Base-by-base conservation (phyloP, 1,140 invertebrate genomes). In the Megalonaias nervosa region DNA sequence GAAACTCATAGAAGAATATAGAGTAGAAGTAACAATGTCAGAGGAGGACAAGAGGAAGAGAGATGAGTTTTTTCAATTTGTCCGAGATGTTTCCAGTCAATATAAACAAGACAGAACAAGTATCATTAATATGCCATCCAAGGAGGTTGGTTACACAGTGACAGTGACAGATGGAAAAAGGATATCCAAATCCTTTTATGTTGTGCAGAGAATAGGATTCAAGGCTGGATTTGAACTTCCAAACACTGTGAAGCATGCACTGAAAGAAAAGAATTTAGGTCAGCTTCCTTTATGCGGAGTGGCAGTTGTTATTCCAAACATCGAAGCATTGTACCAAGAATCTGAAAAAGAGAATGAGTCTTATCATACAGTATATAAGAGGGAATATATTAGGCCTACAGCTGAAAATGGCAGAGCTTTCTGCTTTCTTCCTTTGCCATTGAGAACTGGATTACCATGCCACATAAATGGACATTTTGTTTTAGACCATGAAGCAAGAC, bases 401-500 rank as follows among this genome's bases (percentile, higher is more conserved):
- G 15, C 1, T 23, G 56, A 14, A 58, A n/a, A 72, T 6, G 19
- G 62, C 19, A 79, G 78, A 61, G 74, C 80, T 2, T 88, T 85
- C 76, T 87, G 87, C 73, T 84, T 83, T 73, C 72, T 88, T 23
- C 87, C 87, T 21, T 77, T 87, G 5, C 84, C 87, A 31, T 64
- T 84, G 9, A 57, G 75, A n/a, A 83, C 84, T 15, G 70, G 71
- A 26, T 61, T 87, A 23, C 85, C 85, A 21, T 71, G 82, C 26
- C 81, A 89, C 61, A 80, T 89, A 21, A 86, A 87, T 77, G 85
- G 83, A 0, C 78, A 86, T 56, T 87, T 89, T 85, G 81, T 82
- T 31, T 67, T 89, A n/a, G 85, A 88, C 68, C 81, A 82, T 71
- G 85, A 85, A 75, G 77, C 84, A 56, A 79, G 87, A 64, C 74